Conservation (phyloP, 1,140 invertebrate species). For the Eumaeus atala region DNA sequence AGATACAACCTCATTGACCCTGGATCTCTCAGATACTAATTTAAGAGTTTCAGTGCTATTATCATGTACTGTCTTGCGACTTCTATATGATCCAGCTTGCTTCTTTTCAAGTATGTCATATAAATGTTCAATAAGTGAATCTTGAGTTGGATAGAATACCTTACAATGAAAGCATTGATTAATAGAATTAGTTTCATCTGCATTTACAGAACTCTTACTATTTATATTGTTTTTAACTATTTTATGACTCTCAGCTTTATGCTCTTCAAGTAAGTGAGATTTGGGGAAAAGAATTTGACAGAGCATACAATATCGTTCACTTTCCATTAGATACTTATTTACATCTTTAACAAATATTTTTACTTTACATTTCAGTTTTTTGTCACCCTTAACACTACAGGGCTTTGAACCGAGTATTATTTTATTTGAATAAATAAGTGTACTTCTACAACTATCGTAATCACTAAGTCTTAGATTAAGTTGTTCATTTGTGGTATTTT, state of each 20-base stretch:
- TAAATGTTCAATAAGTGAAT: constrained; percentile 46
- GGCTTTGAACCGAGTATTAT: constrained; percentile 33
- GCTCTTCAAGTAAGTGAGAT: constrained; percentile 20
- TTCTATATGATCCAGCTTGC: constrained; percentile 4
- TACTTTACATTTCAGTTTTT: constrained; percentile 17
- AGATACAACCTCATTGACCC: background rate
- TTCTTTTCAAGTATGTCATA: constrained; percentile 39
- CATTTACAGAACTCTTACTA: constrained; percentile 13
- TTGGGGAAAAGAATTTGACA: constrained; percentile 41
- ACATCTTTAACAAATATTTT: constrained; percentile 30
- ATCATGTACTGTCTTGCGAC: background rate
- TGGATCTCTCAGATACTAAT: too few relatives aligned
- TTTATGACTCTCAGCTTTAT: constrained; percentile 23
- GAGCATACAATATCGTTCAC: constrained; percentile 33
- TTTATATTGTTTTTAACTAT: constrained; percentile 15
- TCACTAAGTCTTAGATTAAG: too few relatives aligned
- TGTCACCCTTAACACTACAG: constrained; percentile 13
- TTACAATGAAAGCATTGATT: constrained; percentile 44
- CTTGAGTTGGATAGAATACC: constrained; percentile 31
- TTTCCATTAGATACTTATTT: constrained; percentile 26
- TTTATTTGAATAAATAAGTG: constrained; percentile 9
- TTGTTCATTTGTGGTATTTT: too few relatives aligned
- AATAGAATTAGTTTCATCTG: constrained; percentile 2
- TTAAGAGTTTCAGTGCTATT: background rate
- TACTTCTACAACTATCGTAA: too few relatives aligned